phyloP scores from a whole-genome alignment of 2,797 vertebrate species.

The Anolis apletophallus region DNA sequence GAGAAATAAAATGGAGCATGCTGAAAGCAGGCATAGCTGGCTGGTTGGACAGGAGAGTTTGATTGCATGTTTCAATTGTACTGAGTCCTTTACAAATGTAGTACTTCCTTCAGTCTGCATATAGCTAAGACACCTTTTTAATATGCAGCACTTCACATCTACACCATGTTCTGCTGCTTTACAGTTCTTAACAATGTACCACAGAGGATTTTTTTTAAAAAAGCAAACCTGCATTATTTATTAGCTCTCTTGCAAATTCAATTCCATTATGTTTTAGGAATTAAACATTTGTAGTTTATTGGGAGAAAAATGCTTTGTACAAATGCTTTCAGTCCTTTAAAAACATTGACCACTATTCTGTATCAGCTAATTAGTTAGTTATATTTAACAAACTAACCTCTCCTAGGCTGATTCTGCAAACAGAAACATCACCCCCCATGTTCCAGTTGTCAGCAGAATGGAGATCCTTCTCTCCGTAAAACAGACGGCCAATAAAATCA shows the following conservation, averaged over 20 bases:
- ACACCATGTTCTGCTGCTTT: constrained; percentile 12
- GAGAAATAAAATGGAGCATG: too few species aligned
- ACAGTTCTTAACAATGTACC: neutral
- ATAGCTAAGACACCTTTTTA: constrained; percentile 5
- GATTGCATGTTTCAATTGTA: neutral
- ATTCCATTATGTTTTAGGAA: neutral
- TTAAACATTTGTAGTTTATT: neutral
- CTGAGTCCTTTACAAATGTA: neutral
- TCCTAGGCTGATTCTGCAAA: too few species aligned
- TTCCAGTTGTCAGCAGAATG: too few species aligned
- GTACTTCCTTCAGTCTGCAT: neutral
- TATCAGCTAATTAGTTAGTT: too few species aligned
- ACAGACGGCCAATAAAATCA: too few species aligned
- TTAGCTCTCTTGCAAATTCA: constrained; percentile 13
- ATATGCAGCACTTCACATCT: constrained; percentile 12
- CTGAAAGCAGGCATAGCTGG: neutral
- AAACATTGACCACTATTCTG: neutral
- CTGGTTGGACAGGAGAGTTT: neutral
- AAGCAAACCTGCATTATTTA: constrained; percentile 11
- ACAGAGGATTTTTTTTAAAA: neutral
- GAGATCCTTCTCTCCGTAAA: too few species aligned
- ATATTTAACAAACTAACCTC: too few species aligned
- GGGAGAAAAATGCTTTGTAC: neutral
- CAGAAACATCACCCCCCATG: too few species aligned
- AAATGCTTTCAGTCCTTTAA: neutral